Base-by-base conservation (phyloP, 2,888 invertebrate species). In the Muschampia plurimacula region DNA sequence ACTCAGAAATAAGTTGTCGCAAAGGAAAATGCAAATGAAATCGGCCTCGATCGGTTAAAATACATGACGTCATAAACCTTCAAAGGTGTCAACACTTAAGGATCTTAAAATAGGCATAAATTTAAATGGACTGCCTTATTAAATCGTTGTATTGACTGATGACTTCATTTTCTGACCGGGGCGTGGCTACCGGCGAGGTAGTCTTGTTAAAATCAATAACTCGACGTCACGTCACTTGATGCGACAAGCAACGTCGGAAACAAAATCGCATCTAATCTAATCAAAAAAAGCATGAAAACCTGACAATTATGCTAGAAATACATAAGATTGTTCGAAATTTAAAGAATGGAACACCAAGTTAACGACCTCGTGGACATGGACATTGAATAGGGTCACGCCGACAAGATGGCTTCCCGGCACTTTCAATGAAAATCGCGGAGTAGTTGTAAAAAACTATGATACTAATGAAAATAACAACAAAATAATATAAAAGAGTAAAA, bases 321-420 rank as follows among this genome's bases (percentile, higher is more conserved):
- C 6, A 1, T 46, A 1, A 62, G 36, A 39, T 77, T 65, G 49
- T 32, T 67, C 49, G 36, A 66, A 62, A 72, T 77, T 78, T 66
- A 74, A 80, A 77, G 72, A 75, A 28, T 67, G 72, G 74, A 79
- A 80, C 76, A 74, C 74, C 8, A 59, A 73, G 74, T 74, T 75
- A 69, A 77, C 74, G 75, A 76, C 78, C 78, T 72, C 74, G 74
- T 78, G 79, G 67, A 22, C 22, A 22, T 78, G 79, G 67, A 22
- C 22, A 22, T 22, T 77, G 74, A 68, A 80, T 81, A 75, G 75
- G 67, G 72, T 72, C 67, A 72, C 70, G 85, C 87, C 84, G 88
- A 90, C 90, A 92, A 93, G 86, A 93, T 93, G 93, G 92, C 87
- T 91, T 64, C 67, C 73, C 68, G 73, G 73, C 64, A 62, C 60